Evolutionary conservation across 2,113 vertebrate genomes (phyloP).

Genomic region (Cyphomyrus plagiostoma): DNA sequence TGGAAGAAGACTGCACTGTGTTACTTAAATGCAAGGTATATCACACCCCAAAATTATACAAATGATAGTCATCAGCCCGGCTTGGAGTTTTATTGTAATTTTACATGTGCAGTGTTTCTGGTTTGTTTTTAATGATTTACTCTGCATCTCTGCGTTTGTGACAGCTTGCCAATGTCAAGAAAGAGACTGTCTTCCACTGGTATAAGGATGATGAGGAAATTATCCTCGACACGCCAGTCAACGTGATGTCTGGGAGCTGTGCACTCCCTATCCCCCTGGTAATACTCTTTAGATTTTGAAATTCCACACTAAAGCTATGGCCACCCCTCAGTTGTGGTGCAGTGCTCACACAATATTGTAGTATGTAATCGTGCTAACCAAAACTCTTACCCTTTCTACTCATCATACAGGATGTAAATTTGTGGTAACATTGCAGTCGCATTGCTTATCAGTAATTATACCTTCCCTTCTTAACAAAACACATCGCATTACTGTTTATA

Average conservation of each 20-base stretch:
- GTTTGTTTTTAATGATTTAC: background rate
- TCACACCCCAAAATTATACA: background rate
- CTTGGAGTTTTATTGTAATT: background rate
- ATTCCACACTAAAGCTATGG: background rate
- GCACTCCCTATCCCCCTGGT: conserved; percentile 77
- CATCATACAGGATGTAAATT: background rate
- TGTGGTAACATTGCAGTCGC: background rate
- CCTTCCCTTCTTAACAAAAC: background rate
- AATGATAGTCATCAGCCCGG: conserved; percentile 53
- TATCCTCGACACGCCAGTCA: conserved; percentile 62
- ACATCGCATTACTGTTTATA: background rate
- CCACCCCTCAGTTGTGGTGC: background rate
- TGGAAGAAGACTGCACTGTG: conserved; percentile 84
- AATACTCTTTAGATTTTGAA: conserved; percentile 30
- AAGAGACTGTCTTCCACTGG: conserved; percentile 85
- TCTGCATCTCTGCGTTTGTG: background rate
- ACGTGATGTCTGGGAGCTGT: conserved; percentile 71
- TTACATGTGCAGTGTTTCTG: background rate
- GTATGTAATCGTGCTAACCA: background rate
- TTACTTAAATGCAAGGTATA: conserved; percentile 79
- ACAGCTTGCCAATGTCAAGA: conserved; percentile 87
- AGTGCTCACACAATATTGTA: background rate
- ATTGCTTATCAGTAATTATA: background rate
- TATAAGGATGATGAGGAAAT: conserved; percentile 78
- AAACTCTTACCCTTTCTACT: background rate